phyloP scores from a whole-genome alignment of 2,113 vertebrate genomes.

The Thunnus maccoyii region DNA sequence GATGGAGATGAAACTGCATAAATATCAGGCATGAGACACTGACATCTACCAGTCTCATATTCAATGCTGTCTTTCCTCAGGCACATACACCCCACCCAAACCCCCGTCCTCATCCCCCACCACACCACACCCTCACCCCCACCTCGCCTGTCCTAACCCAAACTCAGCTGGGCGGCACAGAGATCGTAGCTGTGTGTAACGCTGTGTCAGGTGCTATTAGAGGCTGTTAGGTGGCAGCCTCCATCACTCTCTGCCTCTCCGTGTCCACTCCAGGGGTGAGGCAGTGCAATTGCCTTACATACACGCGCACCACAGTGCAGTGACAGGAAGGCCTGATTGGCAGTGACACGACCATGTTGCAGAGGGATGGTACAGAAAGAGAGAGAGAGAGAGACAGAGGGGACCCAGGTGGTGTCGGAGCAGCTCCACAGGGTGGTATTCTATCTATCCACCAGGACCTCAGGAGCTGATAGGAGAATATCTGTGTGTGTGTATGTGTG shows the following conservation, averaged over 20 bases:
- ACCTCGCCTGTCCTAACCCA: conserved; percentile 68
- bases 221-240: conserved; percentile 82
- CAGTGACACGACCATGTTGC: conserved; percentile 81
- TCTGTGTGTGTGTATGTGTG: conserved; percentile 49
- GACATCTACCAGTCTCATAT: conserved; percentile 48
- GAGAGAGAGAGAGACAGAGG: conserved; percentile 39
- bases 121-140: conserved; percentile 5
- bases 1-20: conserved; percentile 22
- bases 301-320: conserved; percentile 64
- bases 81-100: conserved; percentile 50
- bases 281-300: conserved; percentile 82
- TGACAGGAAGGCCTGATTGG: conserved; percentile 84
- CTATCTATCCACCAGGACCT: conserved; percentile 74
- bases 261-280: conserved; percentile 82
- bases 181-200: conserved; percentile 76
- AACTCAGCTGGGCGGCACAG: conserved; percentile 79
- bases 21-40: conserved; percentile 17
- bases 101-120: conserved; percentile 26
- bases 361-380: conserved; percentile 70
- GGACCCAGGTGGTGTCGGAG: conserved; percentile 80
- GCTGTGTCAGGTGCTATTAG: conserved; percentile 85
- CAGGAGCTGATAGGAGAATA: conserved; percentile 65
- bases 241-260: conserved; percentile 80
- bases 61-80: conserved; percentile 39
- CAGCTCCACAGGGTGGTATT: conserved; percentile 82